These are phyloP conservation scores for Tinea semifulvella DNA, from an alignment of 2,888 invertebrate species.

Conservation along the genomic window DNA sequence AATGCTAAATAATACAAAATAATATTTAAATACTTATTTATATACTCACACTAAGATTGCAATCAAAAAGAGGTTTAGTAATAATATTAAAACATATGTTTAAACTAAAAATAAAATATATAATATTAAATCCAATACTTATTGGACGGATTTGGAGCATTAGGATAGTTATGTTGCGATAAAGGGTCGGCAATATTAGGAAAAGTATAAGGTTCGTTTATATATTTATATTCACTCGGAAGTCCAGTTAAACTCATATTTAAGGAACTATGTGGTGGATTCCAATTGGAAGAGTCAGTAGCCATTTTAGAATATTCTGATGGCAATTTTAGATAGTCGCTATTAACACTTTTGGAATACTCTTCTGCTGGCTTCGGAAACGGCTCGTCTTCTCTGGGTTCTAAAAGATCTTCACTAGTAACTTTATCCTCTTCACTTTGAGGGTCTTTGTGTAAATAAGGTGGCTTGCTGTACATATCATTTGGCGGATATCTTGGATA, in stretches of 20 bases:
- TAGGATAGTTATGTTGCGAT: constrained; percentile 54
- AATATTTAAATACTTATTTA: constrained; percentile 44
- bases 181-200: constrained; percentile 54
- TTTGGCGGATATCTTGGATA: constrained; percentile 50
- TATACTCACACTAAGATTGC: no score
- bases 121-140: constrained; percentile 61
- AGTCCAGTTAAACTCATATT: constrained; percentile 59
- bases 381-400: constrained; percentile 43
- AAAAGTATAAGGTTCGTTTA: constrained; percentile 60
- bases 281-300: constrained; percentile 65
- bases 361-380: constrained; percentile 49
- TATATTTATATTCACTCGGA: constrained; percentile 58
- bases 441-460: constrained; percentile 53
- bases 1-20: constrained; percentile 25
- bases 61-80: no score
- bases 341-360: constrained; percentile 41
- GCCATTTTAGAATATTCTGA: constrained; percentile 58
- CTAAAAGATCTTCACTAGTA: constrained; percentile 45
- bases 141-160: constrained; percentile 48
- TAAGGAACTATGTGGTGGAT: constrained; percentile 54
- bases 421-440: constrained; percentile 46
- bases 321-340: constrained; percentile 67
- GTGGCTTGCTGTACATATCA: constrained; percentile 52
- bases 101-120: constrained; percentile 21
- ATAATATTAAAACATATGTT: neutral